Evolutionary conservation across 2,113 vertebrate genomes (phyloP).

Genomic region (Gymnorhina tibicen): DNA sequence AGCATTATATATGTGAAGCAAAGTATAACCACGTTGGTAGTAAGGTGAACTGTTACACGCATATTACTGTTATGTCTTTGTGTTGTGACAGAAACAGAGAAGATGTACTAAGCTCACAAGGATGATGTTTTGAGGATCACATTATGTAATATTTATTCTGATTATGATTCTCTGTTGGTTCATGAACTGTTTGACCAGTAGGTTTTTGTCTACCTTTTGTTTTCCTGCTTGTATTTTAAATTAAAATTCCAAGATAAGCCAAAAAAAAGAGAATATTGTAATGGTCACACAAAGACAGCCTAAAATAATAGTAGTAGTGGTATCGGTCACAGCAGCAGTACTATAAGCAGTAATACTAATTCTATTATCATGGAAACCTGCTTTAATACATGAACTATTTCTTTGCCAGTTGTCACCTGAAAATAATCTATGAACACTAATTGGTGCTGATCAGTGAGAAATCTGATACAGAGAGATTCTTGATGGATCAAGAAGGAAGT

Average conservation of each 20-base stretch:
- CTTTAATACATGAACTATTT: neutral
- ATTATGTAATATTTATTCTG: neutral
- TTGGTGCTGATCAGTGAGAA: neutral
- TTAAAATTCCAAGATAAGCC: neutral
- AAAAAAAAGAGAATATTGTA: neutral
- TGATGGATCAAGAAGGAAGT: neutral
- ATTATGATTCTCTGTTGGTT: neutral
- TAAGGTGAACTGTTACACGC: neutral
- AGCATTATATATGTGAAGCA: neutral
- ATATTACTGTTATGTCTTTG: neutral
- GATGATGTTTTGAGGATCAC: neutral
- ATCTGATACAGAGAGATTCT: neutral
- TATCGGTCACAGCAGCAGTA: neutral
- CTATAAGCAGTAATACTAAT: neutral
- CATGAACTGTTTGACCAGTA: rapidly evolving
- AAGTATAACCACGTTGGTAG: neutral
- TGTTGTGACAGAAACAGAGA: neutral
- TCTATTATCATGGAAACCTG: neutral
- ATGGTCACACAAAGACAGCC: neutral
- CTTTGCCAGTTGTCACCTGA: neutral
- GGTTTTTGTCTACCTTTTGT: neutral
- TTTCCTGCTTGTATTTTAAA: neutral
- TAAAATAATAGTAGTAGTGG: neutral
- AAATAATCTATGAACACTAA: neutral
- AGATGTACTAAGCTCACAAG: neutral